Evolutionary conservation across 2,888 invertebrate genomes (phyloP), one percentile per base, ranked within the genome.

Genomic region (Lithophane socia): DNA sequence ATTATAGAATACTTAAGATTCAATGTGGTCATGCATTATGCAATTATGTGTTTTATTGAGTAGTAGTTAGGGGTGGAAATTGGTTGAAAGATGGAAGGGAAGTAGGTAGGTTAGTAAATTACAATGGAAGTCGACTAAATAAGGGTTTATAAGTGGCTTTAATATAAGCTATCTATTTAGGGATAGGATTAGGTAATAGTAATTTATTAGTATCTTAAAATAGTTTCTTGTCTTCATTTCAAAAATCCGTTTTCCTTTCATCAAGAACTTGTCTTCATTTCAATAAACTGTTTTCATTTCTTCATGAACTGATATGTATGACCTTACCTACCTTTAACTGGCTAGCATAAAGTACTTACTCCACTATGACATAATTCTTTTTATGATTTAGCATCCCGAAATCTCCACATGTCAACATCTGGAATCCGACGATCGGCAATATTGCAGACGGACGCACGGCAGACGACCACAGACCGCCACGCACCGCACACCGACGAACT

Each of bases 1-100:
- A 89, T 90, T 87, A 90, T 90, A 87, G 89, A 90, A 89, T 89
- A 90, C 90, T 91, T 89, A 87, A 80, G 89, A 91, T 88, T 86
- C 85, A 80, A 82, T 66, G 72, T 71, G 10, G 49, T 37, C 16
- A 60, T 79, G 58, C 49, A 78, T 85, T 82, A 73, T 79, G 72
- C 73, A 78, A 83, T 78, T 84, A 37, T 85, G 65, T 60, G 52
- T 82, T 87, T 82, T 86, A 80, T 72, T 52, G 0, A 0, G 42
- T 13, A 49, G 37, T 2, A 0, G 10, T 65, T 87, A 85, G 66
- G 79, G 71, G n/a, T 52, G 42, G 5, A 67, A 83, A 84, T 88
- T 79, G 75, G 16, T 73, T 82, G 78, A 9, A 52, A 13, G 9
- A 4, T 63, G 10, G 9, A n/a, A 29, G 12, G 42, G 16, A 37